phyloP scores from a whole-genome alignment of 2,888 invertebrate species.

The Melanchra persicariae region DNA sequence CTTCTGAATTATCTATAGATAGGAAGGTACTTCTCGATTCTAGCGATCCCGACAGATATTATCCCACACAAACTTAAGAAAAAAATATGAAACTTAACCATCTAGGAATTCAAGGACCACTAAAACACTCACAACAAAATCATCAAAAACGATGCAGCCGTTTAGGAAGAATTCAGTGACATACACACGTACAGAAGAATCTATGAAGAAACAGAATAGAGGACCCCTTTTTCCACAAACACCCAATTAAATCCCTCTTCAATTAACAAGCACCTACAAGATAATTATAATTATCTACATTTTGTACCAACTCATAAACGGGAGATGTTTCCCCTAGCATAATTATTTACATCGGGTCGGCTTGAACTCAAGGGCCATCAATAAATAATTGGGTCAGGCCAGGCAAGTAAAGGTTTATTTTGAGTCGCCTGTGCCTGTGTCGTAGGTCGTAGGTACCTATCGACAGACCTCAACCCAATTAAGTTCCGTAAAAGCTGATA shows the following conservation, averaged over 20 bases:
- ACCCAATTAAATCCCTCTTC: neutral
- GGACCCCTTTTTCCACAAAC: neutral
- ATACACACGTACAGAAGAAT: no score
- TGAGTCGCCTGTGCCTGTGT: constrained; percentile 24
- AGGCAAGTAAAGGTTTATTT: constrained; percentile 62
- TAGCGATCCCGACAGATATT: no score
- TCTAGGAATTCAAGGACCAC: no score
- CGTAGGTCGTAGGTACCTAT: constrained; percentile 14
- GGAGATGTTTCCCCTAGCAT: constrained; percentile 41
- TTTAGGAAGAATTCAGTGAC: no score
- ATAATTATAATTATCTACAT: constrained; percentile 18
- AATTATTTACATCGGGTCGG: constrained; percentile 45
- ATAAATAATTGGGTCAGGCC: constrained; percentile 65
- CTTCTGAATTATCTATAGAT: no score
- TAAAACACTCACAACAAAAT: no score
- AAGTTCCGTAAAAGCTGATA: constrained; percentile 21
- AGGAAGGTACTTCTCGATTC: no score
- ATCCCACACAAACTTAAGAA: no score
- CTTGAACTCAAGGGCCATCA: constrained; percentile 42
- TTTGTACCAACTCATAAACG: constrained; percentile 3
- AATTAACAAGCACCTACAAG: neutral
- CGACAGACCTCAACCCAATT: constrained; percentile 44
- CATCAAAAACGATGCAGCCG: no score
- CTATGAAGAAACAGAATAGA: no score
- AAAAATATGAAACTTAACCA: no score